These are phyloP conservation scores for Acrocyrtus sp. DNA, from an alignment of 2,888 invertebrate species.

Conservation along the genomic window DNA sequence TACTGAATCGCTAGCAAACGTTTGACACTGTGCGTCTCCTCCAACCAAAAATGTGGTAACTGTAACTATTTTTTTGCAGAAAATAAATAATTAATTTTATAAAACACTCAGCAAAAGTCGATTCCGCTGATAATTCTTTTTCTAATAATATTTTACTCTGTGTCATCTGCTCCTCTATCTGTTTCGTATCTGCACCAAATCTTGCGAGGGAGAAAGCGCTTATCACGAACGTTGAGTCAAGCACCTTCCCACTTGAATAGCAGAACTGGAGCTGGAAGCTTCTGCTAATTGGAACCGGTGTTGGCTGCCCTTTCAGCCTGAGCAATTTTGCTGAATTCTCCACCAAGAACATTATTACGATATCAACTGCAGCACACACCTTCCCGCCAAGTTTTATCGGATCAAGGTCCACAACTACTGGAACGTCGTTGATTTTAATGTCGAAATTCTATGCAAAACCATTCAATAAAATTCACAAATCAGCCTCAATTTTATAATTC, in stretches of 20 bases:
- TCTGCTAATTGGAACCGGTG: background rate
- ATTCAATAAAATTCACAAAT: background rate
- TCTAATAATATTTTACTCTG: too few relatives aligned
- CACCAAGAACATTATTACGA: background rate
- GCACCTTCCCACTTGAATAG: background rate
- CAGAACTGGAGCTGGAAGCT: background rate
- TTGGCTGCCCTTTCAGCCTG: too few relatives aligned
- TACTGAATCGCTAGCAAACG: too few relatives aligned
- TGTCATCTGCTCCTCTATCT: background rate
- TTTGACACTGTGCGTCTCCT: too few relatives aligned
- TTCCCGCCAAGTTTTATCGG: background rate
- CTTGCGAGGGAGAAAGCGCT: background rate
- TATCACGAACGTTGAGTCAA: background rate
- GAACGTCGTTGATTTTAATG: background rate
- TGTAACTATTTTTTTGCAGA: too few relatives aligned
- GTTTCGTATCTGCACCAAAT: background rate
- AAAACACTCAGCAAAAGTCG: too few relatives aligned
- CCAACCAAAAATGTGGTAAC: too few relatives aligned
- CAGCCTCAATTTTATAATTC: too few relatives aligned
- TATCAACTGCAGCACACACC: background rate
- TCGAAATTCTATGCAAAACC: background rate
- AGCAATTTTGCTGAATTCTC: background rate
- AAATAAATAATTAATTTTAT: too few relatives aligned
- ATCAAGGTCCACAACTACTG: background rate
- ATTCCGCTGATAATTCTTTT: too few relatives aligned